These are phyloP conservation scores for Prietella phreatophila DNA, from an alignment of 2,113 vertebrate genomes.

Conservation along the genomic window DNA sequence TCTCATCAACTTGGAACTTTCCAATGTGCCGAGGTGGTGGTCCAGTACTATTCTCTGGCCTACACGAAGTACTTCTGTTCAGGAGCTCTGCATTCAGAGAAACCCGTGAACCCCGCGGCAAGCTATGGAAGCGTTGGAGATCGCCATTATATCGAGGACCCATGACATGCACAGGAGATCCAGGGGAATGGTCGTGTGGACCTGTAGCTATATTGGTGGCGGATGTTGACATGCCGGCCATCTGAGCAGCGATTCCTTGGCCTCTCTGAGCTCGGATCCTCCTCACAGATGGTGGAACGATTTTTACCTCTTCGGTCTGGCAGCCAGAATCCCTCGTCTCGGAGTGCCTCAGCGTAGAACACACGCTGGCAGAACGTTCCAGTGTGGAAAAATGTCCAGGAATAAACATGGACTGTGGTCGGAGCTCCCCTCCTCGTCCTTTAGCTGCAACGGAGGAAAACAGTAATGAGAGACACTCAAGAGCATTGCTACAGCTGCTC, in stretches of 20 bases:
- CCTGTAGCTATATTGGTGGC: constrained; percentile 84
- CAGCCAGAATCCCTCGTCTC: constrained; percentile 88
- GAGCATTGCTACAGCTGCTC: constrained; percentile 22
- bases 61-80: constrained; percentile 69
- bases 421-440: constrained; percentile 76
- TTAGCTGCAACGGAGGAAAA: constrained; percentile 70
- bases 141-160: constrained; percentile 72
- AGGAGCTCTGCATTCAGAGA: constrained; percentile 80
- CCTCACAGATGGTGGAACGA: constrained; percentile 91
- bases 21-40: constrained; percentile 67
- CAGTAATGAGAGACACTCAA: constrained; percentile 50
- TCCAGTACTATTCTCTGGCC: constrained; percentile 65
- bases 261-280: constrained; percentile 93
- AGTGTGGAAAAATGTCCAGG: constrained; percentile 86
- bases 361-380: constrained; percentile 77
- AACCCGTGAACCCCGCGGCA: constrained; percentile 84
- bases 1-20: constrained; percentile 76
- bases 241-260: constrained; percentile 92
- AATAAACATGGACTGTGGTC: constrained; percentile 81
- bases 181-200: constrained; percentile 71
- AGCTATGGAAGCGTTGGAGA: constrained; percentile 83
- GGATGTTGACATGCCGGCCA: constrained; percentile 84
- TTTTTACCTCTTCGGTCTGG: constrained; percentile 89
- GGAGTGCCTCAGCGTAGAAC: constrained; percentile 69
- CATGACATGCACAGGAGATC: constrained; percentile 74